These are phyloP conservation scores for Naja naja DNA, from an alignment of 2,113 vertebrate genomes.

Conservation along the genomic window DNA sequence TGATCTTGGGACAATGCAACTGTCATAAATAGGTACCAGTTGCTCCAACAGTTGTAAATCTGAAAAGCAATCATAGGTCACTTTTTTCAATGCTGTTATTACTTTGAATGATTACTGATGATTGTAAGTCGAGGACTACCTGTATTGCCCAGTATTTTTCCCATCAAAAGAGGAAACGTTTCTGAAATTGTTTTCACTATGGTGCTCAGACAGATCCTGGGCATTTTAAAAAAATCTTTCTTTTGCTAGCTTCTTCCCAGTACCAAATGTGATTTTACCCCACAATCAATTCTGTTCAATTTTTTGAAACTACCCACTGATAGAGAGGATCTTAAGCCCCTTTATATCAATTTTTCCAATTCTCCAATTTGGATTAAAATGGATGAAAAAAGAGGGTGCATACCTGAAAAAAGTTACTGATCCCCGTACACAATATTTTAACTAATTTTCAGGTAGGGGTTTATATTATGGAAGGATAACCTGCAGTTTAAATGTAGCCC, in stretches of 20 bases:
- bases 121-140: too few relatives aligned
- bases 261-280: neutral
- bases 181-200: neutral
- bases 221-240: neutral
- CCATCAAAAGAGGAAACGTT: neutral
- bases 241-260: neutral
- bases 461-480: neutral
- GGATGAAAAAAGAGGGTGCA: neutral
- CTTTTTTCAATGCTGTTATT: too few relatives aligned
- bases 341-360: neutral
- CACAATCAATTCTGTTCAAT: neutral
- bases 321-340: neutral
- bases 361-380: neutral
- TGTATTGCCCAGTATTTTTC: neutral
- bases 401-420: neutral
- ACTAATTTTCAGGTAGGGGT: neutral
- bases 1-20: too few relatives aligned
- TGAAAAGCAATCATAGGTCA: too few relatives aligned
- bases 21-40: too few relatives aligned
- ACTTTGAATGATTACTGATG: too few relatives aligned
- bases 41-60: too few relatives aligned
- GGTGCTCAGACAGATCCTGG: neutral
- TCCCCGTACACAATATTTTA: neutral
- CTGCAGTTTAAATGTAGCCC: neutral
- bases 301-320: neutral